These are phyloP conservation scores for Troglohyphantes excavatus DNA, from an alignment of 2,888 invertebrate genomes.

Conservation along the genomic window DNA sequence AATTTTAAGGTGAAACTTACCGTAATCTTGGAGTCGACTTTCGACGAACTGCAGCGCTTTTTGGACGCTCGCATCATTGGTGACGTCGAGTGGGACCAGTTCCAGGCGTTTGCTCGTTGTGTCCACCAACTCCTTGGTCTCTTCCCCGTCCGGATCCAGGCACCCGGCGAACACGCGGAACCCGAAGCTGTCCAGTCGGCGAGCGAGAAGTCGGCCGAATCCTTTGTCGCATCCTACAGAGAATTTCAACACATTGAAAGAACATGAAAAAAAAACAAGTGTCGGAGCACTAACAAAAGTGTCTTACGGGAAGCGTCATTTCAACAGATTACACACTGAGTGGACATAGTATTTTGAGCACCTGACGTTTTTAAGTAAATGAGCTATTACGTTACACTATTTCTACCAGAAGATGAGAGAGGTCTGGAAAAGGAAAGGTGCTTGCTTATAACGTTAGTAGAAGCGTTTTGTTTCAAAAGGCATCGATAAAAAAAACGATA, in stretches of 20 bases:
- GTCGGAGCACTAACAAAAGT: background rate
- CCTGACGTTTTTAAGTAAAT: no score
- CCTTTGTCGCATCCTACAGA: slow-evolving; percentile 81
- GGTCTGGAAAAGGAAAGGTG: no score
- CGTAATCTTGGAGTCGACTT: slow-evolving; percentile 78
- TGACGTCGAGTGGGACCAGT: slow-evolving; percentile 82
- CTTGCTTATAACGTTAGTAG: no score
- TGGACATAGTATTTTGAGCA: no score
- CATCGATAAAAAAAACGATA: no score
- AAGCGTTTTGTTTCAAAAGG: no score
- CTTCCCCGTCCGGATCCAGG: slow-evolving; percentile 80
- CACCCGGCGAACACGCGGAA: slow-evolving; percentile 82
- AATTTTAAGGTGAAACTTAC: slow-evolving; percentile 44
- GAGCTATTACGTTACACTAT: no score
- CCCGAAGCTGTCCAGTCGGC: slow-evolving; percentile 81
- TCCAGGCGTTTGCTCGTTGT: slow-evolving; percentile 81
- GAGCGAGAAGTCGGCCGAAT: slow-evolving; percentile 82
- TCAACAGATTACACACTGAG: no score
- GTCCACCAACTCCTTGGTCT: slow-evolving; percentile 79
- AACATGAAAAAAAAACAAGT: background rate
- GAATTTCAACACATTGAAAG: no score
- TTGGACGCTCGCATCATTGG: slow-evolving; percentile 81
- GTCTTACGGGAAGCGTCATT: no score
- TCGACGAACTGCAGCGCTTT: slow-evolving; percentile 81
- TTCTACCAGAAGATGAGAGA: no score